Base-by-base conservation (phyloP, 35 echinoderm and acorn worm genomes). In the Acanthaster planci region DNA sequence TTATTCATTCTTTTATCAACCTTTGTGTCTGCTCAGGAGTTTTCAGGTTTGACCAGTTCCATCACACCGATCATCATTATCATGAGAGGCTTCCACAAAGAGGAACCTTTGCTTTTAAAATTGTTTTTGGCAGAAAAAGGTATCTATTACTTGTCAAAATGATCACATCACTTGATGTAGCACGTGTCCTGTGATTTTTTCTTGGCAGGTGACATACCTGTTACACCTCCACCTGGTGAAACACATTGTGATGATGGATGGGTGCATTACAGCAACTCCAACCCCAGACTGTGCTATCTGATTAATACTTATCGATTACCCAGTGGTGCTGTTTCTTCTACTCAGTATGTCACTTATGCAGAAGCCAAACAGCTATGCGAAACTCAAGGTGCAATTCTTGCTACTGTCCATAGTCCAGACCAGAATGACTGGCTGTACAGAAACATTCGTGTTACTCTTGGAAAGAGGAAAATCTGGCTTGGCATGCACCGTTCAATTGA, bases 231-330 rank as follows among this genome's bases (percentile, higher is more conserved):
- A 6, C 42, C 42, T 47, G 4, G 42, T 47, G 42, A 47, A 47
- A 47, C 42, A 34, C 64, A 72, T 72, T 72, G 64, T 29, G 64
- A 72, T 31, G 64, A 72, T 27, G 64, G 64, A 21, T 72, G 64
- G 64, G 9, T 72, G 14, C 10, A 72, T 27, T 72, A 72, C 64
- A 9, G 30, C 22, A 26, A 26, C 64, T 14, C 22, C 27, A n/a
- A n/a, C n/a, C n/a, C n/a, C 42, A 12, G 42, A 4, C 12, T 47
- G 42, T 72, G 64, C 30, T 72, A 72, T 72, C 23, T 31, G 26
- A 31, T 72, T 8, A 34, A 72, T 29, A 72, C 64, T 2, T 72
- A 72, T 34, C 7, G 29, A 4, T 12, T 47, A 12, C 42, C 42
- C 64, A 26, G 23, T 14, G 64, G 23, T n/a, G 14, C 56, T 59